Base-by-base conservation (phyloP, 2,113 vertebrate genomes). In the Stegastes partitus region DNA sequence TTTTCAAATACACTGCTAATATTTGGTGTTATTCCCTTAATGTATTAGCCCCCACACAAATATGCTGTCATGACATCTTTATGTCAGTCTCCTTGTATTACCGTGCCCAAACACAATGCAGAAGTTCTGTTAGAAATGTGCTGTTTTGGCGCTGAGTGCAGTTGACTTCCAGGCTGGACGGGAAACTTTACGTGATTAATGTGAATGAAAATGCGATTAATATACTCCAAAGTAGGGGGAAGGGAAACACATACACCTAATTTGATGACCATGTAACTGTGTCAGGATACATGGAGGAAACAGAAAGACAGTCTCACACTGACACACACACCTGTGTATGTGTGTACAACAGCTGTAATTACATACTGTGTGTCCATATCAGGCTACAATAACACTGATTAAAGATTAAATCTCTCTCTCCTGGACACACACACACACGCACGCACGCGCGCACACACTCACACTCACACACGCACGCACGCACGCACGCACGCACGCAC, bases 331-430 rank as follows among this genome's bases (percentile, higher is more conserved):
- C 45, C 28, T 61, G 63, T 64, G 45, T 37, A 19, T 58, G 45
- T 69, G 28, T 34, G 65, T 22, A 58, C 25, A 77, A 68, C 77
- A 80, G 82, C 68, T 86, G 81, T 91, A 91, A 87, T 91, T 87
- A 87, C 81, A 89, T 66, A 88, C 83, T 56, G 66, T 75, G 50
- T 72, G 57, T 81, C 77, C 23, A 79, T 87, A 87, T 89, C 87
- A 77, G 67, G 58, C 63, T 85, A 67, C 71, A 69, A 67, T 89
- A 85, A 77, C 82, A 80, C 82, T 82, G 85, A 82, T 85, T 85
- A 85, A 91, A 89, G 82, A 90, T 87, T 87, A 80, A 82, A 81
- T 83, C 74, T 85, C 58, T 61, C 47, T 71, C 44, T 83, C 14
- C 55, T 58, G 22, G 14, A 54, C 45, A 70, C 77, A 53, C 61